These are phyloP conservation scores for Dendrolimus pini DNA, from an alignment of 2,888 invertebrate species.

Conservation along the genomic window DNA sequence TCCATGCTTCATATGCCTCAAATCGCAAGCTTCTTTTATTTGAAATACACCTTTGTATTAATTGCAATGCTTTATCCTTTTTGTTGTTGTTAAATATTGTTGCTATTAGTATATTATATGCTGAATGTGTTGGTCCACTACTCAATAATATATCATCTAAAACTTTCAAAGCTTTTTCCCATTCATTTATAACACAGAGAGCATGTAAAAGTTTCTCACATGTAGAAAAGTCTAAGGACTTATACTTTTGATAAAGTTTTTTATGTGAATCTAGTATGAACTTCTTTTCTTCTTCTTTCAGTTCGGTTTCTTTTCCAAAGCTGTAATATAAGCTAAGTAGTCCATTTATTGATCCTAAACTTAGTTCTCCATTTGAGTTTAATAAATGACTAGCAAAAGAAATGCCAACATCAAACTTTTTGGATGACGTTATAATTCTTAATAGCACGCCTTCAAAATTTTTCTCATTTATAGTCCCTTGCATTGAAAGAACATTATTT, in stretches of 20 bases:
- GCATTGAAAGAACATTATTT: conserved; percentile 45
- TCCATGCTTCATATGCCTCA: conserved; percentile 69
- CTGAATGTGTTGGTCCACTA: conserved; percentile 51
- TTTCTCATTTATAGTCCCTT: conserved; percentile 48
- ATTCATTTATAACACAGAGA: conserved; percentile 79
- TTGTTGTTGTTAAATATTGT: conserved; percentile 79
- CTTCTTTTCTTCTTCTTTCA: conserved; percentile 62
- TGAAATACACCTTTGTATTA: conserved; percentile 74
- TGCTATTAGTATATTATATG: conserved; percentile 71
- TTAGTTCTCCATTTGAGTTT: conserved; percentile 58
- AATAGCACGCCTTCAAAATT: conserved; percentile 80
- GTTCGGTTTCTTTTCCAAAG: conserved; percentile 29
- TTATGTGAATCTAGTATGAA: conserved; percentile 73
- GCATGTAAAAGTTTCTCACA: conserved; percentile 78
- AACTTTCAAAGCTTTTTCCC: conserved; percentile 78
- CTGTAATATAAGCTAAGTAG: conserved; percentile 73
- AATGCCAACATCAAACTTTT: conserved; percentile 66
- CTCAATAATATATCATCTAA: conserved; percentile 76
- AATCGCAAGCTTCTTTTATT: conserved; percentile 54
- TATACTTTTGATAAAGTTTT: conserved; percentile 65
- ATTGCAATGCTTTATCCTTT: conserved; percentile 75
- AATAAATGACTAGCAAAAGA: conserved; percentile 77
- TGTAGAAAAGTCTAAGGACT: conserved; percentile 76
- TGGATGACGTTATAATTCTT: conserved; percentile 57
- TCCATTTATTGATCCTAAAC: conserved; percentile 76